Evolutionary conservation across 2,888 invertebrate species (phyloP), one percentile per base, ranked within the genome.

Genomic region (Galeruca laticollis): DNA sequence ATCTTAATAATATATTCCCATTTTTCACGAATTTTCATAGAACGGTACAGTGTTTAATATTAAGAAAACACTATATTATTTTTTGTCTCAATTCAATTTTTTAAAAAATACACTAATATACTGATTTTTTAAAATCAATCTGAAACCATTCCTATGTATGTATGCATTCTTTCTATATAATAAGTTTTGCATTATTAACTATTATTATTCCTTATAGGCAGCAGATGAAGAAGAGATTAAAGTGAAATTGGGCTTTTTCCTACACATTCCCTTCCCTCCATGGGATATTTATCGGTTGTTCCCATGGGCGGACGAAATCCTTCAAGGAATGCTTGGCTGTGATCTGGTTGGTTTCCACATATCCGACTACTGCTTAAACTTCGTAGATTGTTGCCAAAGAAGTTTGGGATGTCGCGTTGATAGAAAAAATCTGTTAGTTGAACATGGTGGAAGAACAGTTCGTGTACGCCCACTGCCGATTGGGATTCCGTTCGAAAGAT

Each of bases 311-410:
- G 96, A 96, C 85, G 96, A 96, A 86, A 93, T 97, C 66, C 88
- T 97, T 33, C 95, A 96, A 85, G 97, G 97, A 74, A 93, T 97
- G 89, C 88, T 97, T 62, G 93, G 94, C 77, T 95, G 96, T 84
- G 97, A 97, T 81, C 93, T 97, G 93, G 95, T 97, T 54, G 95
- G 95, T 47, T 96, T 96, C 84, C 96, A 96, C 83, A 96, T 95
- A 78, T 92, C 93, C 75, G 95, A 96, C 83, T 96, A 96, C 84
- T 96, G 96, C 80, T 86, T 95, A 72, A 96, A 96, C 85, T 96
- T 96, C 82, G 94, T 96, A 40, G 96, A 96, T 82, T 96, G 96
- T 83, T 96, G 96, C 82, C 95, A 95, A 85, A 89, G 95, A 76
- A 90, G 93, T 80, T 87, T 95, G 72, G 96, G 96, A 70, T 94